Evolutionary conservation across 2,113 vertebrate genomes (phyloP).

Genomic region (Muntiacus reevesi): DNA sequence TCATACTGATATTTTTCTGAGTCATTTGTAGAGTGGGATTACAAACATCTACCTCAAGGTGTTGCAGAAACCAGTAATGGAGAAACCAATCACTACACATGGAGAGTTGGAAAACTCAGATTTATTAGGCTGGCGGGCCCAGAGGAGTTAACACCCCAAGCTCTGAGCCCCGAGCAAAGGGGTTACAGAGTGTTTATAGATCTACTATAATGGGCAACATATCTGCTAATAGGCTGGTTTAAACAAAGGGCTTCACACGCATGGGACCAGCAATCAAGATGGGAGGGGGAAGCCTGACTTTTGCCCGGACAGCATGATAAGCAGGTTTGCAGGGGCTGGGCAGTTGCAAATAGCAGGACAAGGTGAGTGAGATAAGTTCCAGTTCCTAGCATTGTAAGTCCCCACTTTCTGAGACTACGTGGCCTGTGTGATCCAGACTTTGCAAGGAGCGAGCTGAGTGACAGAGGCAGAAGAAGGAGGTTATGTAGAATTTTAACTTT

Average conservation of each 20-base stretch:
- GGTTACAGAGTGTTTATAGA: background rate
- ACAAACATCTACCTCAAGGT: background rate
- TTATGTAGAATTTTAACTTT: background rate
- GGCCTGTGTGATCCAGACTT: background rate
- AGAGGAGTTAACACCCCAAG: background rate
- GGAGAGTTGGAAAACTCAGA: background rate
- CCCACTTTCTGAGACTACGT: background rate
- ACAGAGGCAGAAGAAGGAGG: background rate
- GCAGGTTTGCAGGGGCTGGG: background rate
- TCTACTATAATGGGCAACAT: background rate
- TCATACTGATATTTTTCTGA: background rate
- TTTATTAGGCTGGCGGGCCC: background rate
- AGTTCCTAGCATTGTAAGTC: background rate
- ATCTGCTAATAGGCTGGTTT: background rate
- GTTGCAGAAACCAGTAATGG: background rate
- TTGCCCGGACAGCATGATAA: background rate
- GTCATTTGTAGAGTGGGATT: background rate
- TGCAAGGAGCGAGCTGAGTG: background rate
- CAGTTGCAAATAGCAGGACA: background rate
- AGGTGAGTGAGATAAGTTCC: background rate
- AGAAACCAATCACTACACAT: background rate
- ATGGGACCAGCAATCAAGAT: background rate
- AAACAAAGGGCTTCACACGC: rapidly evolving
- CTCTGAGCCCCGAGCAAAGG: background rate
- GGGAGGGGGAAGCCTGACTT: background rate